Evolutionary conservation across 2,888 invertebrate species (phyloP), one percentile per base, ranked within the genome.

Genomic region (Melanostoma mellinum): DNA sequence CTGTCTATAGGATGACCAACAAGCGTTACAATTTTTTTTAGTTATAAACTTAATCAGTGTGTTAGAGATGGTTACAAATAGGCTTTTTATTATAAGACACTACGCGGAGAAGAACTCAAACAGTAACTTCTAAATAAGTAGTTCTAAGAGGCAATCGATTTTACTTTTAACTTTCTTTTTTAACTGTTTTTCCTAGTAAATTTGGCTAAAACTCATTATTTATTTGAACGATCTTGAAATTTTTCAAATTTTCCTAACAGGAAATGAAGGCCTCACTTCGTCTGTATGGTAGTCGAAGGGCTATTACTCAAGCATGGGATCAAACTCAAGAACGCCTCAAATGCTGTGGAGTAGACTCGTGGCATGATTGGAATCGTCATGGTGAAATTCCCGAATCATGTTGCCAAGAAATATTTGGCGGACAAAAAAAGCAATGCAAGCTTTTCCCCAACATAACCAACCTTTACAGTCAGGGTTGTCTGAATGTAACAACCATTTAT

Each of bases 271-370:
- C 95, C 20, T 94, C 96, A 2, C 93, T 97, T 87, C 94, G 94
- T 5, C 93, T 94, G 85, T 97, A 97, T 89, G 95, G 95, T 56
- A 93, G 93, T 20, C 93, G 94, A 81, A 93, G 93, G 55, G 93
- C 94, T 81, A 94, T 96, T 75, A 96, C 95, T 1, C 93, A 94
- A 74, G 95, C 97, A 0, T 98, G 98, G 98, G 97, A 98, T 89
- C 94, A 95, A 85, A 96, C 97, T 0, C 98, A 98, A 90, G 94
- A 94, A 38, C 93, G 95, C 92, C 92, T 97, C 60, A 94, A 95
- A 88, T 98, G 98, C 90, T 98, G 98, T 88, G 97, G 97, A 9
- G 95, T 97, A 20, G 93, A 93, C 74, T 94, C 94, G 85, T 95
- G 94, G 90, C 93, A 93, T 85, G 96, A 97, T 89, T 97, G 97